Evolutionary conservation across 2,888 invertebrate species (phyloP).

Genomic region (Flexamia atlantica): DNA sequence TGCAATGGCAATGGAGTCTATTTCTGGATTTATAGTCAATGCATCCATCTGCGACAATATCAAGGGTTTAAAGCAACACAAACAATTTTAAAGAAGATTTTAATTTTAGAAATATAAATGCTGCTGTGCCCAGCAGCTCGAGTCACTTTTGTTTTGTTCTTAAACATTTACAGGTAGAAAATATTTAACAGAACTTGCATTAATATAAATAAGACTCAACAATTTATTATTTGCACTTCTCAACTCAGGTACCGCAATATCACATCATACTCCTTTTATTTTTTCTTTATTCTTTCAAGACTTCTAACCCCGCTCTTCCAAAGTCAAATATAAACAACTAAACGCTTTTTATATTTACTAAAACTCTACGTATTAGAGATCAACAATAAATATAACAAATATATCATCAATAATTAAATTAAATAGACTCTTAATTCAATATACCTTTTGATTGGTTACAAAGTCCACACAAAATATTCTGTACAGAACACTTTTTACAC

Average conservation of each 20-base stretch:
- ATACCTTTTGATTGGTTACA: too few species aligned
- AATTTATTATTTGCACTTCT: constrained; percentile 17
- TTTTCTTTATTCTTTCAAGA: neutral
- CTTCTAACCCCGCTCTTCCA: neutral
- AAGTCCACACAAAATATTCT: too few species aligned
- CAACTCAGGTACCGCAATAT: constrained; percentile 17
- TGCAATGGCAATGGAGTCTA: too few species aligned
- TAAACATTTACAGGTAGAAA: constrained; percentile 14
- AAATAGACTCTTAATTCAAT: too few species aligned
- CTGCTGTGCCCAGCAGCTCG: neutral
- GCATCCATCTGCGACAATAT: too few species aligned
- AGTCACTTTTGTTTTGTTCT: neutral
- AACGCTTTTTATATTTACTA: neutral
- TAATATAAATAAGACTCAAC: constrained; percentile 14
- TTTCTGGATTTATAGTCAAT: too few species aligned
- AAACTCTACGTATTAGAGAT: neutral
- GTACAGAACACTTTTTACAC: too few species aligned
- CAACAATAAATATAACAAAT: neutral
- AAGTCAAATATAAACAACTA: neutral
- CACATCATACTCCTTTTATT: neutral
- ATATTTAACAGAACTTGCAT: constrained; percentile 12
- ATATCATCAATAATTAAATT: too few species aligned
- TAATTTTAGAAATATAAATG: constrained; percentile 23
- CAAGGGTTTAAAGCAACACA: neutral
- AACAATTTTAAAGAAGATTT: constrained; percentile 18